A percentile compares a stretch with the other conserved stretches of the same genome.
These are phyloP conservation scores for Amphiprion clarkii DNA, from an alignment of 2,797 vertebrate species.

Conservation along the genomic window DNA sequence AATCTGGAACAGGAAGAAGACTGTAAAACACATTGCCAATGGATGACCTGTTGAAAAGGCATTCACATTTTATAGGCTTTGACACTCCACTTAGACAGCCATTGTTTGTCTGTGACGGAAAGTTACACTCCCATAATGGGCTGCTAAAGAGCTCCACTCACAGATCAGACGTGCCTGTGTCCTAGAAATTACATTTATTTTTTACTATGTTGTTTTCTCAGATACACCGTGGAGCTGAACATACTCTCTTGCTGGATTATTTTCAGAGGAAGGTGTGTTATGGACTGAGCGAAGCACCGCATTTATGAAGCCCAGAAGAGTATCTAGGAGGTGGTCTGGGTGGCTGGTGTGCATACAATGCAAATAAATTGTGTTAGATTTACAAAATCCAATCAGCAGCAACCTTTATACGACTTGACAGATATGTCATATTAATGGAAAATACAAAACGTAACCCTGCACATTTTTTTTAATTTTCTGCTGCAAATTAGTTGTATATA, in stretches of 20 bases:
- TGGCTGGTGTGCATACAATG: background rate
- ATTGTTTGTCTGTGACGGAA: constrained; percentile 71
- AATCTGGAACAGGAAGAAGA: constrained; percentile 71
- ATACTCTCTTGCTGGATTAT: background rate
- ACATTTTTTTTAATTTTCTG: background rate
- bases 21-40: constrained; percentile 71
- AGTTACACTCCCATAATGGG: constrained; percentile 59
- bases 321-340: background rate
- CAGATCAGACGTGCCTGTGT: constrained; percentile 32
- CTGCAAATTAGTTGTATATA: background rate
- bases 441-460: background rate
- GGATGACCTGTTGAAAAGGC: constrained; percentile 76
- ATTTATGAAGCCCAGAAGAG: background rate
- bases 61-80: constrained; percentile 70
- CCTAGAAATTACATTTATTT: background rate
- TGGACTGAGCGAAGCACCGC: background rate
- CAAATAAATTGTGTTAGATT: background rate
- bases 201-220: background rate
- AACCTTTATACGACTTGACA: background rate
- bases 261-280: background rate
- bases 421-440: background rate
- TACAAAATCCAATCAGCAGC: background rate
- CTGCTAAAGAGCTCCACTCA: constrained; percentile 40
- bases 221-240: background rate
- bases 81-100: constrained; percentile 63